These are phyloP conservation scores for Stegostoma tigrinum DNA, from an alignment of 2,113 vertebrate genomes.

Conservation along the genomic window DNA sequence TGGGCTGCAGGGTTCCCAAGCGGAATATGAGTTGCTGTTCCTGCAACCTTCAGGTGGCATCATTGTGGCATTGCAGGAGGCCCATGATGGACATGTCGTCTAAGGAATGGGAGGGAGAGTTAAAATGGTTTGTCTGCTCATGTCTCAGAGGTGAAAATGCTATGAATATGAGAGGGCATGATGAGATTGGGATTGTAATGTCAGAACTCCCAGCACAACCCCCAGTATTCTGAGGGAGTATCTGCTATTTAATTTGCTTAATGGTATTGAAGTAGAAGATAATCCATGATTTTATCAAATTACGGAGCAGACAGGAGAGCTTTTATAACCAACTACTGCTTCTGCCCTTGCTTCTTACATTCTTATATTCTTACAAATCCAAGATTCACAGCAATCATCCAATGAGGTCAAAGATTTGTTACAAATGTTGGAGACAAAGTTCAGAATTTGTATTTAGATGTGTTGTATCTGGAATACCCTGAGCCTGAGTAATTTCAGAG, in stretches of 20 bases:
- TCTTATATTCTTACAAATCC: background rate
- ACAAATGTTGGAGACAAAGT: background rate
- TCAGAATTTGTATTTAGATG: background rate
- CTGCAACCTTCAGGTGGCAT: too few relatives aligned
- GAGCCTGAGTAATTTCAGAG: background rate
- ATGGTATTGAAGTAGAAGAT: too few relatives aligned
- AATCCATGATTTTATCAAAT: too few relatives aligned
- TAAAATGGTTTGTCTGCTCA: background rate
- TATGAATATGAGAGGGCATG: too few relatives aligned
- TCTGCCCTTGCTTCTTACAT: too few relatives aligned
- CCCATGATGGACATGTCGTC: too few relatives aligned
- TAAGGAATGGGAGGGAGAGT: too few relatives aligned
- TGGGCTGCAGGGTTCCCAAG: too few relatives aligned
- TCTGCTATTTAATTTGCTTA: background rate
- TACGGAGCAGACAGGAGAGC: too few relatives aligned
- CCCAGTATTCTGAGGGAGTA: background rate
- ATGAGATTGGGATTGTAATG: background rate
- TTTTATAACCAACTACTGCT: too few relatives aligned
- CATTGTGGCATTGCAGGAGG: too few relatives aligned
- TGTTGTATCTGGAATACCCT: background rate
- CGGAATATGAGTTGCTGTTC: too few relatives aligned
- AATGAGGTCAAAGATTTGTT: background rate
- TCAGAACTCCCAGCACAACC: background rate
- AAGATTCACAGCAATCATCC: background rate
- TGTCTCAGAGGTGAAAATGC: background rate